Evolutionary conservation across 1,140 invertebrate species (phyloP).

Genomic region (Acyrthosiphon pisum): DNA sequence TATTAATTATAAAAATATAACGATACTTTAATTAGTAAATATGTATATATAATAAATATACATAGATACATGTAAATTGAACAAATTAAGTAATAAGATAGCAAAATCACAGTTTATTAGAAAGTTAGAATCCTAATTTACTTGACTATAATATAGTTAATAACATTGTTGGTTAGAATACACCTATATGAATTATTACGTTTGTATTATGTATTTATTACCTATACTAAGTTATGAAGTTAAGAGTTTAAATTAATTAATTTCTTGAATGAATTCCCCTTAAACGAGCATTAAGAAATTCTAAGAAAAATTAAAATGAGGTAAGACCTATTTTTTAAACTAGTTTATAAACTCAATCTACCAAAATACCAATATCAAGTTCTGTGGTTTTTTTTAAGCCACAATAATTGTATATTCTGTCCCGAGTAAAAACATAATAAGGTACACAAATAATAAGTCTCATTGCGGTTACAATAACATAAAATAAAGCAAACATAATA

Average conservation of each 20-base stretch:
- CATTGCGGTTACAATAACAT: neutral
- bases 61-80: neutral
- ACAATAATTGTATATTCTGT: neutral
- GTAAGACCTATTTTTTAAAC: neutral
- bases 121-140: neutral
- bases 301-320: neutral
- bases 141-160: neutral
- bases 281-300: neutral
- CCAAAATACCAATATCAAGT: neutral
- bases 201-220: neutral
- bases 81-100: neutral
- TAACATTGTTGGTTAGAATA: neutral
- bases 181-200: neutral
- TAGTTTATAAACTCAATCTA: neutral
- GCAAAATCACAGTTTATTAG: neutral
- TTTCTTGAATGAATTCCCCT: no score
- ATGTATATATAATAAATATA: neutral
- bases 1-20: neutral
- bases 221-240: neutral
- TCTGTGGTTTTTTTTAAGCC: conserved; percentile 23
- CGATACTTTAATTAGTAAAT: no score
- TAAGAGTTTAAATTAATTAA: neutral
- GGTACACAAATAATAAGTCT: neutral
- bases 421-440: neutral
- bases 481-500: neutral